These are phyloP conservation scores for Dione vanillae DNA, from an alignment of 2,888 invertebrate species.

Conservation along the genomic window DNA sequence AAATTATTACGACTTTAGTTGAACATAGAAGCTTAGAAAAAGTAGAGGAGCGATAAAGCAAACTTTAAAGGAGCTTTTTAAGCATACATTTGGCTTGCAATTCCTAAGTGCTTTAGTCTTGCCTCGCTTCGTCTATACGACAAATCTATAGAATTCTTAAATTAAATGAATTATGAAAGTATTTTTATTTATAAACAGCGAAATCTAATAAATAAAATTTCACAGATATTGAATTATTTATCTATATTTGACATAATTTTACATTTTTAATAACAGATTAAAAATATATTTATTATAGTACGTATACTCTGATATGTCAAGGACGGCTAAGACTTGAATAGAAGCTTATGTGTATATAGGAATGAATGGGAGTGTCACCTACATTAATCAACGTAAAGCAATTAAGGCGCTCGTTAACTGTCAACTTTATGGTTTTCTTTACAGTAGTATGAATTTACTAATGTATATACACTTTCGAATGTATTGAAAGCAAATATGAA, in stretches of 20 bases:
- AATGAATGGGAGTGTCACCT: slow-evolving; percentile 12
- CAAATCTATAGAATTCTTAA: too few relatives aligned
- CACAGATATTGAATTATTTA: not conserved
- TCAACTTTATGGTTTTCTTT: slow-evolving; percentile 13
- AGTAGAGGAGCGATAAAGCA: too few relatives aligned
- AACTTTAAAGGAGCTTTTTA: too few relatives aligned
- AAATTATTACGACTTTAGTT: too few relatives aligned
- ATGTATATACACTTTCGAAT: slow-evolving; percentile 4
- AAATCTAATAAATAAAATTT: too few relatives aligned
- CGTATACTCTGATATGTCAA: slow-evolving; percentile 3
- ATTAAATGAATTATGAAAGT: too few relatives aligned
- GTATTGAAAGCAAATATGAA: not conserved
- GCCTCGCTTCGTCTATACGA: too few relatives aligned
- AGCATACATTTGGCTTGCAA: too few relatives aligned
- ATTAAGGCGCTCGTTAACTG: slow-evolving; percentile 22
- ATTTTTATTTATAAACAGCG: too few relatives aligned
- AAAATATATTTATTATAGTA: not conserved
- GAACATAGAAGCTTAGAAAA: too few relatives aligned
- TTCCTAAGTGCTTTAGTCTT: too few relatives aligned
- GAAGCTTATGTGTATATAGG: not conserved
- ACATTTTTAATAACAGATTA: not conserved
- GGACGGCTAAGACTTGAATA: not conserved
- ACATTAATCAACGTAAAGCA: slow-evolving; percentile 21
- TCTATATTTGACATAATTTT: not conserved
- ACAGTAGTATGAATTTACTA: not conserved